Conservation (phyloP, 2,888 invertebrate species). For the Cryptocephalus primarius region DNA sequence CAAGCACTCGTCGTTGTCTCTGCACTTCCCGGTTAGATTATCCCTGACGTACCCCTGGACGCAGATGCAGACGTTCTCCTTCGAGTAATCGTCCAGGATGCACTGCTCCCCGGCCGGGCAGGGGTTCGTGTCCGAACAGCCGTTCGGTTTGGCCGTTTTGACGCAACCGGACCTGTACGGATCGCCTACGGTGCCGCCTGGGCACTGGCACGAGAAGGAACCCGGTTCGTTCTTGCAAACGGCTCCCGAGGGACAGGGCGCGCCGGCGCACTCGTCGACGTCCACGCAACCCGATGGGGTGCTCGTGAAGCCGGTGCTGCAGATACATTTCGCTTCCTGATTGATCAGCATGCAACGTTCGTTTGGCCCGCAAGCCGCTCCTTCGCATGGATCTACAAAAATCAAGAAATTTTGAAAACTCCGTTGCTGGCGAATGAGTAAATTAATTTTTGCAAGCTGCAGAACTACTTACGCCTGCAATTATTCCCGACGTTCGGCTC, state of each 20-base stretch:
- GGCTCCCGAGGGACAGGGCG: slow-evolving; percentile 74
- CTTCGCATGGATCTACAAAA: slow-evolving; percentile 78
- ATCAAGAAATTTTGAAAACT: neutral
- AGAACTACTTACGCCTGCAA: slow-evolving; percentile 66
- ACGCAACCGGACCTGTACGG: slow-evolving; percentile 70
- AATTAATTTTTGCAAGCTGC: neutral
- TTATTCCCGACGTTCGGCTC: slow-evolving; percentile 87
- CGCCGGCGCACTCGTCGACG: slow-evolving; percentile 75
- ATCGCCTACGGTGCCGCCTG: slow-evolving; percentile 69
- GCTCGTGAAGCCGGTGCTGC: slow-evolving; percentile 71
- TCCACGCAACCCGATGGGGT: slow-evolving; percentile 65
- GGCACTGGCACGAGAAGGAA: slow-evolving; percentile 78
- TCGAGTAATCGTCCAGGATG: slow-evolving; percentile 59
- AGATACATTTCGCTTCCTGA: slow-evolving; percentile 74
- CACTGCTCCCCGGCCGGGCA: slow-evolving; percentile 81
- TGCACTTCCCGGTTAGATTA: slow-evolving; percentile 60
- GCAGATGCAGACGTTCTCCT: slow-evolving; percentile 79
- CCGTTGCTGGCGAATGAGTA: neutral
- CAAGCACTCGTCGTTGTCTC: slow-evolving; percentile 79
- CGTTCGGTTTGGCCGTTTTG: slow-evolving; percentile 50
- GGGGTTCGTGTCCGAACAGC: slow-evolving; percentile 64
- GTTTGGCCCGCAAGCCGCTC: slow-evolving; percentile 72
- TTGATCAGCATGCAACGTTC: slow-evolving; percentile 80
- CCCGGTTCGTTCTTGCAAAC: slow-evolving; percentile 85
- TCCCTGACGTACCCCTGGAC: slow-evolving; percentile 78